phyloP scores from a whole-genome alignment of 2,888 invertebrate species.

The Erynnis tages region DNA sequence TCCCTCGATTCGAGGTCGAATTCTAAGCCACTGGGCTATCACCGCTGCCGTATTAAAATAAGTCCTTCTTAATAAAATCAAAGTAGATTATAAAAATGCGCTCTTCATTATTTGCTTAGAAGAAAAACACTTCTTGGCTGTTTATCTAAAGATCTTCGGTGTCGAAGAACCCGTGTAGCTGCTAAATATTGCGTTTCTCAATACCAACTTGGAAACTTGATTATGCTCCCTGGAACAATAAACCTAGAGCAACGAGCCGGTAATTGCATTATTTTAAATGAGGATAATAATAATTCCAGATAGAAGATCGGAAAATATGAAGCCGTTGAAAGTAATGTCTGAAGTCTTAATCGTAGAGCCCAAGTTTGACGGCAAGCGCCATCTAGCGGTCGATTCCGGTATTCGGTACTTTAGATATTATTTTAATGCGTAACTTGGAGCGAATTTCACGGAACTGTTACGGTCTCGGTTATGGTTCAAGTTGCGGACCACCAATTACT shows the following conservation, averaged over 20 bases:
- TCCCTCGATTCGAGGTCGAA: too few relatives aligned
- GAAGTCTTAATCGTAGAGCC: constrained; percentile 61
- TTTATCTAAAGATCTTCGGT: background rate
- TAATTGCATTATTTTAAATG: constrained; percentile 24
- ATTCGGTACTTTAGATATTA: constrained; percentile 53
- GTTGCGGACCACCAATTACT: constrained; percentile 60
- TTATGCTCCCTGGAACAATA: constrained; percentile 21
- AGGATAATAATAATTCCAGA: constrained; percentile 21
- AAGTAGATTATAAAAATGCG: too few relatives aligned
- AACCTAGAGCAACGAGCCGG: constrained; percentile 26
- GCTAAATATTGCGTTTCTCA: constrained; percentile 11
- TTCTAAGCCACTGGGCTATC: too few relatives aligned
- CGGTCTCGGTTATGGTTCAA: constrained; percentile 60
- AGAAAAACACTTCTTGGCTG: too few relatives aligned
- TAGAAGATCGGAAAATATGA: constrained; percentile 34
- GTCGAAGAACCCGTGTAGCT: background rate
- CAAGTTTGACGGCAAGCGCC: constrained; percentile 58
- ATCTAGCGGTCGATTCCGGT: constrained; percentile 68
- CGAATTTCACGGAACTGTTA: constrained; percentile 59
- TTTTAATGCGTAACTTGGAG: constrained; percentile 61
- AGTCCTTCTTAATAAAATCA: too few relatives aligned
- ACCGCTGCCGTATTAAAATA: too few relatives aligned
- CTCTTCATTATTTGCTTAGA: too few relatives aligned
- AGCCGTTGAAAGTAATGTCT: constrained; percentile 50
- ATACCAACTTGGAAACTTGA: constrained; percentile 26